phyloP scores from a whole-genome alignment of 2,888 invertebrate species.

The Pediacus dermestoides region DNA sequence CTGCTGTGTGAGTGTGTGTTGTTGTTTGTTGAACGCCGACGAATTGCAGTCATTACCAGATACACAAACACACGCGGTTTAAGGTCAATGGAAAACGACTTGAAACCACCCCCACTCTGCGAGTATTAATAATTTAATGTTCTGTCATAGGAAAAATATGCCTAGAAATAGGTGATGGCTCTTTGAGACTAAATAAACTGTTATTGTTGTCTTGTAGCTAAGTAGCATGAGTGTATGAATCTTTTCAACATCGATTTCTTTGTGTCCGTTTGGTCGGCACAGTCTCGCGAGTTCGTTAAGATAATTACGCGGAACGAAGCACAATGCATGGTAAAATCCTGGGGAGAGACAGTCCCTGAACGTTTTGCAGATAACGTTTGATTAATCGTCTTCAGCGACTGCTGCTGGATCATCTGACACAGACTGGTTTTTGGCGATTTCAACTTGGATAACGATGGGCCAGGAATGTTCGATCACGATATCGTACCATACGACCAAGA shows the following conservation, averaged over 20 bases:
- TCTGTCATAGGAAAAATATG: no score
- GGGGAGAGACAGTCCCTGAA: constrained; percentile 28
- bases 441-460: constrained; percentile 35
- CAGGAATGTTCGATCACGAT: constrained; percentile 44
- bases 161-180: no score
- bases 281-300: constrained; percentile 31
- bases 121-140: no score
- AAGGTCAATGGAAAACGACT: constrained; percentile 30
- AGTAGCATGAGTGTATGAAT: no score
- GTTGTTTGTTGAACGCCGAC: constrained; percentile 40
- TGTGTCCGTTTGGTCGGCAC: constrained; percentile 9
- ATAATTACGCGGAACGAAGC: constrained; percentile 36
- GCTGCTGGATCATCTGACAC: constrained; percentile 43
- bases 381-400: constrained; percentile 46
- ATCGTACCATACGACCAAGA: constrained; percentile 26
- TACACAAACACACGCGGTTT: constrained; percentile 40
- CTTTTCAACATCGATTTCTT: no score
- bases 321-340: constrained; percentile 29
- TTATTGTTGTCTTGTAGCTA: no score
- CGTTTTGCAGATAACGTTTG: constrained; percentile 43
- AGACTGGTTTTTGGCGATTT: constrained; percentile 47
- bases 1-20: no score
- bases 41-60: constrained; percentile 42
- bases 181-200: no score
- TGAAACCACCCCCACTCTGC: constrained; percentile 16